Base-by-base conservation (phyloP, 2,888 invertebrate species). In the Drosophila dives region DNA sequence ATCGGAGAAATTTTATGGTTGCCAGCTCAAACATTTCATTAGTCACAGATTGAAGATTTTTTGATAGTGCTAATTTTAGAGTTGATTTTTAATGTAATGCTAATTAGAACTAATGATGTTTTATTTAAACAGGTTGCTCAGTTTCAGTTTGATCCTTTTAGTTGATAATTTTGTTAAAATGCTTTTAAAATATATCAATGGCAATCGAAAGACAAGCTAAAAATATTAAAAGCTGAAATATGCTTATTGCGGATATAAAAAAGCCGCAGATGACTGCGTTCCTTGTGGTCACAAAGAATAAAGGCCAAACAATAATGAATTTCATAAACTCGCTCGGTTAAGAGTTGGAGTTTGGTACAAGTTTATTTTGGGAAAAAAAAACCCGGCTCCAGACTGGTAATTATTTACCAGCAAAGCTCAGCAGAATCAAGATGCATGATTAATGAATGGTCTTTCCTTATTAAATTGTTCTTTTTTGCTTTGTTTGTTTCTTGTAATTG, bases 1-100 rank as follows among this genome's bases (percentile, higher is more conserved):
- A 78, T 66, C 26, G n/a, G 75, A 60, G 79, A 77, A 75, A 76
- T 76, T 75, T 63, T 40, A 32, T 49, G 48, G 34, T 40, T 11
- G 10, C 15, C 53, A 36, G 20, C 26, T 34, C 17, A 20, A 15
- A 20, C 34, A 36, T 26, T 36, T 12, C 15, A n/a, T 48, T 7
- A 12, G 15, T 23, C 11, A 10, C 12, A 1, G 5, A 67, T 17
- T 10, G 34, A 11, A 40, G 20, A 23, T 42, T 51, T 32, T 42
- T 56, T n/a, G n/a, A 66, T 32, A 36, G 10, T 29, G n/a, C 40
- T 36, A 2, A 50, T 49, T 23, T 36, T 15, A 26, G 29, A 29
- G 11, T 32, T 40, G 15, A 49, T 38, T 54, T 23, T 17, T 6
- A 56, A 34, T 32, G 11, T 2, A 42, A 45, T 36, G 20, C 29